Evolutionary conservation across 2,888 invertebrate genomes (phyloP).

Genomic region (Odontothrips loti): DNA sequence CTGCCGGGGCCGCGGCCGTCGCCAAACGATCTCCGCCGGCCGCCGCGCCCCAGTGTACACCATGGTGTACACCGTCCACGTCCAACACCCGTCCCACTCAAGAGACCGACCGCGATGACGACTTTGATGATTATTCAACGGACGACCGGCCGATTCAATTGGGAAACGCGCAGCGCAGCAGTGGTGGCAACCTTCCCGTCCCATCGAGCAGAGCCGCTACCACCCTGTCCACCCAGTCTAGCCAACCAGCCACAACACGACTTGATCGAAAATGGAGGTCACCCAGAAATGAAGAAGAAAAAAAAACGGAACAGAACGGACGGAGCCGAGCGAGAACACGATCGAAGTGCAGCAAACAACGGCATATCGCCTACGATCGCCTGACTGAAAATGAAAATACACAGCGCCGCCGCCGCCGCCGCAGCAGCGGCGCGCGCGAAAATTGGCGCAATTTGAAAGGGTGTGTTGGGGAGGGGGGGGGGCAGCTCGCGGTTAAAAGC

Average conservation of each 20-base stretch:
- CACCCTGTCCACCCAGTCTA: neutral
- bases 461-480: neutral
- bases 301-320: neutral
- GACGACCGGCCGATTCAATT: too few relatives aligned
- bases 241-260: neutral
- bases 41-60: too few relatives aligned
- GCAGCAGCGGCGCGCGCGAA: neutral
- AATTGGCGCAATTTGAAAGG: too few relatives aligned
- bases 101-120: too few relatives aligned
- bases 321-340: neutral
- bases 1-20: too few relatives aligned
- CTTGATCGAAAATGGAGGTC: neutral
- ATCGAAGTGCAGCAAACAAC: neutral
- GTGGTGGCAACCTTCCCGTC: too few relatives aligned
- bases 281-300: neutral
- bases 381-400: neutral
- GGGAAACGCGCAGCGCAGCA: too few relatives aligned
- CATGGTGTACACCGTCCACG: too few relatives aligned
- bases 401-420: neutral
- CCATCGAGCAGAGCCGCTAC: neutral
- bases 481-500: too few relatives aligned
- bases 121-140: too few relatives aligned
- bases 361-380: neutral
- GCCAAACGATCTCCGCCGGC: too few relatives aligned
- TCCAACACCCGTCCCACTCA: too few relatives aligned